Percentiles rank a stretch among this genome's conserved stretches.
phyloP scores from a whole-genome alignment of 1,140 invertebrate genomes.

The Nomia melanderi region DNA sequence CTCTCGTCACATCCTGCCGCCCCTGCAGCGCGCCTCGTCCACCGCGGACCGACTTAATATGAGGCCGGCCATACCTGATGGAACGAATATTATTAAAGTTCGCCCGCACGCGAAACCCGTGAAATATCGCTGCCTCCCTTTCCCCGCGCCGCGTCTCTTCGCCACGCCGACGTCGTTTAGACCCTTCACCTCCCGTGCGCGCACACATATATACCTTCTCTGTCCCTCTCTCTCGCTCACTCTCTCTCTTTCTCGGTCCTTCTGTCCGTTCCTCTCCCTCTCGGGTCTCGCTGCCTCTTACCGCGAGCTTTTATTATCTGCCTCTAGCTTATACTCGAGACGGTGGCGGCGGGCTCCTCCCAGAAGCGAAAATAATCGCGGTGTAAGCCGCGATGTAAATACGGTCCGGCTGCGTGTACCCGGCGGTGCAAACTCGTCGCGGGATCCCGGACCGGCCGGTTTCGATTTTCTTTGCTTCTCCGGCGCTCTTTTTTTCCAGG shows the following conservation, averaged over 20 bases:
- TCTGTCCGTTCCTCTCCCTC: too few relatives aligned
- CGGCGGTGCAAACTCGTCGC: neutral
- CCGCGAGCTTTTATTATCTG: slow-evolving; percentile 64
- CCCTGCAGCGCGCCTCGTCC: slow-evolving; percentile 52
- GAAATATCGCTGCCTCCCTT: slow-evolving; percentile 75
- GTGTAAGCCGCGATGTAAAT: slow-evolving; percentile 41
- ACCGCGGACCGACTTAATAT: slow-evolving; percentile 77
- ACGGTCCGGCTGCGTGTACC: neutral
- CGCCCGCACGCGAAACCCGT: slow-evolving; percentile 77
- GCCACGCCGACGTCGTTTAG: slow-evolving; percentile 36
- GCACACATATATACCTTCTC: too few relatives aligned
- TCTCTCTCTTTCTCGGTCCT: too few relatives aligned
- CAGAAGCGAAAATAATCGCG: slow-evolving; percentile 49
- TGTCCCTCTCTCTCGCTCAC: slow-evolving; percentile 1
- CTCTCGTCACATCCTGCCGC: slow-evolving; percentile 55
- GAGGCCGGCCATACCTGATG: slow-evolving; percentile 79
- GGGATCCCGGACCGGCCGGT: neutral
- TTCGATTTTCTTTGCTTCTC: slow-evolving; percentile 15
- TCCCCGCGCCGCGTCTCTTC: slow-evolving; percentile 23
- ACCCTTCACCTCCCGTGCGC: slow-evolving; percentile 50
- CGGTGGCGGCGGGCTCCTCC: slow-evolving; percentile 41
- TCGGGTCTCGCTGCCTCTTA: slow-evolving; percentile 49
- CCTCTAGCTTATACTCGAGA: slow-evolving; percentile 45
- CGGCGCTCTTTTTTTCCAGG: too few relatives aligned
- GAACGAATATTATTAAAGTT: slow-evolving; percentile 82